Evolutionary conservation across 2,113 vertebrate genomes (phyloP), one percentile per base, ranked within the genome.

Genomic region (Tautogolabrus adspersus): DNA sequence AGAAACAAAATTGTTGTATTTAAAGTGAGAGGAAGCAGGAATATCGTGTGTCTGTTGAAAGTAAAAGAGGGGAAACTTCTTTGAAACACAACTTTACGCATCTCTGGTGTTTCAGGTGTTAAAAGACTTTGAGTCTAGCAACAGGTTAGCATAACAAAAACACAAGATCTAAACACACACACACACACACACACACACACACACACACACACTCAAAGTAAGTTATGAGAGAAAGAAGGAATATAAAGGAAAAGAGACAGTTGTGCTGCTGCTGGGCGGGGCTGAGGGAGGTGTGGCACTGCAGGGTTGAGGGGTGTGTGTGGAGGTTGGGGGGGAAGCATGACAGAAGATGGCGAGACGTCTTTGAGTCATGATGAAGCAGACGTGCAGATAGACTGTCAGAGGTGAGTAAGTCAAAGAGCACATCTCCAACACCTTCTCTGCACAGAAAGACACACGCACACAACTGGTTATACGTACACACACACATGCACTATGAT

Each of bases 341-440:
- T 78, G 82, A 86, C 71, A 84, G 63, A 65, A 75, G 70, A 83
- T 16, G 66, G 81, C 76, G 54, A 65, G 64, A 82, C 73, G 16
- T 30, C 83, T 90, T 90, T 92, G 81, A 42, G 66, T 76, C 71
- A 79, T 70, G 62, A 72, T 68, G 54, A 69, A 55, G 37, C 30
- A 83, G 40, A 75, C 62, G 66, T 68, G 73, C 62, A 70, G 44
- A 75, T 57, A 67, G 23, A 56, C n/a, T 56, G 40, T 60, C 65
- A 77, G 66, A 65, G 73, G 69, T 10, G 34, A 70, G 55, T 18
- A 57, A 66, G 64, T 67, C 55, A 77, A 30, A 70, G 55, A 70
- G 67, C 77, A 59, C 64, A 69, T 66, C 21, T 79, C 59, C 80
- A 65, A 74, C 64, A 64, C 64, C 67, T 40, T 12, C 44, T 44